phyloP scores from a whole-genome alignment of 2,113 vertebrate genomes.

The Anthoscopus minutus region DNA sequence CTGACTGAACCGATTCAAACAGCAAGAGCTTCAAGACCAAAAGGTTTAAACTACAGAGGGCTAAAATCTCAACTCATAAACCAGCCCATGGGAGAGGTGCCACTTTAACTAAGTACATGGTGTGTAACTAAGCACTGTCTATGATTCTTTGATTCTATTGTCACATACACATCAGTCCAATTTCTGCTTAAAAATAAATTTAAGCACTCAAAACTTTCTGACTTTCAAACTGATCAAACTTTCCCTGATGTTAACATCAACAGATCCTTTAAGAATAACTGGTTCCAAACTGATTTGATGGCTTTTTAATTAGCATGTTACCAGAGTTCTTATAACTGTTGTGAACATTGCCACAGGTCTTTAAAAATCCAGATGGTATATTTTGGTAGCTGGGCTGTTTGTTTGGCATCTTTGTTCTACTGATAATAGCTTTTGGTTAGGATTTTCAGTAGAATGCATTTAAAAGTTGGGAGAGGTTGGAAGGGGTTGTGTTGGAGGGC shows the following conservation, averaged over 20 bases:
- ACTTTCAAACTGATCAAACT: background rate
- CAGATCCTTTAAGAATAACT: background rate
- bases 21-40: background rate
- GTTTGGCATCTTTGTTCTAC: background rate
- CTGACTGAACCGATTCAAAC: background rate
- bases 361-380: background rate
- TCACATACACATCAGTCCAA: background rate
- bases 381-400: background rate
- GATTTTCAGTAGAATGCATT: background rate
- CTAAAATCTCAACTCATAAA: background rate
- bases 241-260: background rate
- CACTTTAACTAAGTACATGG: accelerated
- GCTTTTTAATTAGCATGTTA: background rate
- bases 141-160: background rate
- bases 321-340: background rate
- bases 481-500: background rate
- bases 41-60: background rate
- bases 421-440: background rate
- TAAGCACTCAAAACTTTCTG: background rate
- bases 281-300: background rate
- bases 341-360: background rate
- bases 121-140: background rate
- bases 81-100: background rate
- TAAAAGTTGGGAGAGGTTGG: background rate
- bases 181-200: background rate